Conservation (phyloP, 1,140 invertebrate genomes). For the Drosophila biarmipes region DNA sequence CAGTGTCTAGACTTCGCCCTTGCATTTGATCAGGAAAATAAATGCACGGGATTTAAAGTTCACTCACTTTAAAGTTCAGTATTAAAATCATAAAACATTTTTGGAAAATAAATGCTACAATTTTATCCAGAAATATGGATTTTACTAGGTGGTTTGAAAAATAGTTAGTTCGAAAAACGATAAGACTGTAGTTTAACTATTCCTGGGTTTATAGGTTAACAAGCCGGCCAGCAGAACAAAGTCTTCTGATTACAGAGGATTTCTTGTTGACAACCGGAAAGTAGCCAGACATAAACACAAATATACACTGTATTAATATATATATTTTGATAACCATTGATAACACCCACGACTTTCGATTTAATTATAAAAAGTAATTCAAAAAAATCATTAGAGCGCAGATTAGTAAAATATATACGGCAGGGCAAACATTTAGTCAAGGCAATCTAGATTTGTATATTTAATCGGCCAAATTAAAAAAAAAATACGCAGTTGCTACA, state of each 20-base stretch:
- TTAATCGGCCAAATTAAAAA: background rate
- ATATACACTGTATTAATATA: slow-evolving; percentile 26
- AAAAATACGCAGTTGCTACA: too few species aligned
- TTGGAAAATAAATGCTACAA: background rate
- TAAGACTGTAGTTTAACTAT: slow-evolving; percentile 9
- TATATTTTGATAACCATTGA: slow-evolving; percentile 62
- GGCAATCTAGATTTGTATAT: background rate
- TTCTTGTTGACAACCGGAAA: slow-evolving; percentile 77
- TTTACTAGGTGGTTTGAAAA: background rate
- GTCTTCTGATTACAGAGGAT: slow-evolving; percentile 57
- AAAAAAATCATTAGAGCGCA: slow-evolving; percentile 19
- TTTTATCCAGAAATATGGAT: background rate
- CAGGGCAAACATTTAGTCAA: slow-evolving; percentile 7
- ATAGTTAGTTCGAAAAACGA: slow-evolving; percentile 13
- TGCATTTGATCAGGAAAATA: slow-evolving; percentile 25
- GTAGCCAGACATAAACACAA: slow-evolving; percentile 63
- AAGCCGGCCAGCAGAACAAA: slow-evolving; percentile 21
- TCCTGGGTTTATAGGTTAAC: slow-evolving; percentile 25
- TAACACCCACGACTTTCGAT: slow-evolving; percentile 76
- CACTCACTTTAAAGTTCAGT: background rate
- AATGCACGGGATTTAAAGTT: slow-evolving; percentile 2
- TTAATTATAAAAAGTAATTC: slow-evolving; percentile 50
- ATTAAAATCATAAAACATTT: background rate
- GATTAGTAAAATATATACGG: slow-evolving; percentile 15
- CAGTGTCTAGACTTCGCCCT: slow-evolving; percentile 25